Evolutionary conservation across 1,140 invertebrate genomes (phyloP).

Genomic region (Drosophila rhopaloa): DNA sequence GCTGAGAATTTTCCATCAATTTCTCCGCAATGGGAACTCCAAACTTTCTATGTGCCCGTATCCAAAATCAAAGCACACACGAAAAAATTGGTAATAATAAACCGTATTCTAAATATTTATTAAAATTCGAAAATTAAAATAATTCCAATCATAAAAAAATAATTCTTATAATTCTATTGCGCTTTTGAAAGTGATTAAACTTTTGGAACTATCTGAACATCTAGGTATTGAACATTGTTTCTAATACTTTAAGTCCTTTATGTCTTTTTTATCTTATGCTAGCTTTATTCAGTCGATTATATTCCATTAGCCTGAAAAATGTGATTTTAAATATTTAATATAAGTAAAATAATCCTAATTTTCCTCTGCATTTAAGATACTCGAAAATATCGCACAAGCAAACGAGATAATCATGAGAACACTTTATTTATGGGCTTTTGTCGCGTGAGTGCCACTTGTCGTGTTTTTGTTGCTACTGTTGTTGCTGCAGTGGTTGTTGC

Average conservation of each 20-base stretch:
- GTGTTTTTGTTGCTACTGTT: constrained; percentile 17
- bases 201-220: no score
- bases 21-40: constrained; percentile 54
- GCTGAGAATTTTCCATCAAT: constrained; percentile 67
- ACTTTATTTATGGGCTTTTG: constrained; percentile 67
- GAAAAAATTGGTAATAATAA: not conserved
- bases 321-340: no score
- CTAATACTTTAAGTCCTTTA: no score
- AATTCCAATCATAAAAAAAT: not conserved
- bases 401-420: constrained; percentile 62
- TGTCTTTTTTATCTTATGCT: no score
- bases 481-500: constrained; percentile 12
- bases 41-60: constrained; percentile 57
- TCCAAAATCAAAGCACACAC: constrained; percentile 27
- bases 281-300: no score
- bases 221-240: no score
- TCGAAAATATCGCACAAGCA: constrained; percentile 38
- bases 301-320: no score
- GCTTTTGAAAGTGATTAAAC: no score
- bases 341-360: not conserved
- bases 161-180: no score
- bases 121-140: not conserved
- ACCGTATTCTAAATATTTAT: no score
- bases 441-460: constrained; percentile 73
- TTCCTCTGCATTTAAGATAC: constrained; percentile 14